phyloP scores from a whole-genome alignment of 2,797 vertebrate genomes.

The Hypotaenidia philippensis region DNA sequence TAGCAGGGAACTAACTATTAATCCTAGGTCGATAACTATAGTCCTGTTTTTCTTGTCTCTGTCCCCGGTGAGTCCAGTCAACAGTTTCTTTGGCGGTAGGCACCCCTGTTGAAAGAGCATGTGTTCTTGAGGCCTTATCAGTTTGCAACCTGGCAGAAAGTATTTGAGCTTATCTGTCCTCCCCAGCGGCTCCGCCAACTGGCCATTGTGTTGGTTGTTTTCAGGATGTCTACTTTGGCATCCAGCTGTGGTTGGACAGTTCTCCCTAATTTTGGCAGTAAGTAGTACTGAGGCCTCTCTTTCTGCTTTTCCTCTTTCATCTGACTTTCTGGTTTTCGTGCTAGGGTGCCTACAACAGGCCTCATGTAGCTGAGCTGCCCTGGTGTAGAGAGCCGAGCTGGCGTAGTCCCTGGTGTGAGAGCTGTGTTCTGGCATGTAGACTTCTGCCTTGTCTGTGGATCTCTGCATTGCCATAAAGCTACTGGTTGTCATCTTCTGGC shows the following conservation, averaged over 20 bases:
- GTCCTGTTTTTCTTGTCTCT: constrained; percentile 43
- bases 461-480: background rate
- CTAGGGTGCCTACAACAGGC: background rate
- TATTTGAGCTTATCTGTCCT: constrained; percentile 40
- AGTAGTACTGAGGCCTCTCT: background rate
- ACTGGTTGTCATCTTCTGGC: background rate
- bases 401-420: background rate
- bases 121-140: background rate
- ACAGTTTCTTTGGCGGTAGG: background rate
- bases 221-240: background rate
- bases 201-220: background rate
- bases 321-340: background rate
- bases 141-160: background rate
- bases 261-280: background rate
- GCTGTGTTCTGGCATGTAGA: background rate
- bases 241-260: background rate
- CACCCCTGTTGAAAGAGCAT: background rate
- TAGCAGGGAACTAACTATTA: constrained; percentile 50
- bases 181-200: background rate
- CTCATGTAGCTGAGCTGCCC: background rate
- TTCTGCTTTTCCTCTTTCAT: background rate
- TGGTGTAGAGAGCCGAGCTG: background rate
- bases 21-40: constrained; percentile 9
- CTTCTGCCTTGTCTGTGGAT: background rate
- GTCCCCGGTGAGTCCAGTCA: constrained; percentile 1